Percentiles rank a stretch among this genome's conserved stretches.
Conservation (phyloP, 2,888 invertebrate species). For the Ecliptopera silaceata region DNA sequence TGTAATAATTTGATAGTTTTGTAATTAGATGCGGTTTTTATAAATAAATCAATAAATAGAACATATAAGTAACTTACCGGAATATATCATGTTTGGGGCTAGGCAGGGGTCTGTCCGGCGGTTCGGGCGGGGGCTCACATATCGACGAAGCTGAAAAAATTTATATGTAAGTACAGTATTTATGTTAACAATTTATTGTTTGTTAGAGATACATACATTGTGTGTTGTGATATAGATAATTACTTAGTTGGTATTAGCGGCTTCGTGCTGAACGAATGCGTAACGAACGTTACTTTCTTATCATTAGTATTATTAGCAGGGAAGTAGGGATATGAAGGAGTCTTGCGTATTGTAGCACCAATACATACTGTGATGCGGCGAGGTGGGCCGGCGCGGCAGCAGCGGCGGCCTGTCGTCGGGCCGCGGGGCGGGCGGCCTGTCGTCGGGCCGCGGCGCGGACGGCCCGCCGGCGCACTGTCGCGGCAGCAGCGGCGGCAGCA, state of each 20-base stretch:
- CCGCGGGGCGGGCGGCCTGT: constrained; percentile 6
- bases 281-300: too few relatives aligned
- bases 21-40: not conserved
- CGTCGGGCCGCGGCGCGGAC: constrained; percentile 43
- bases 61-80: constrained; percentile 47
- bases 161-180: too few relatives aligned
- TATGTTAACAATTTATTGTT: too few relatives aligned
- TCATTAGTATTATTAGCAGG: too few relatives aligned
- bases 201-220: too few relatives aligned
- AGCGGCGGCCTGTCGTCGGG: not conserved
- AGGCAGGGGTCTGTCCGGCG: constrained; percentile 62
- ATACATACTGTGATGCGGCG: constrained; percentile 21
- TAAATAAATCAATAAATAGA: not conserved
- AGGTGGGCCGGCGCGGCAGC: constrained; percentile 27
- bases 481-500: constrained; percentile 67
- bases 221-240: too few relatives aligned
- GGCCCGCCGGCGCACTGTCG: constrained; percentile 25
- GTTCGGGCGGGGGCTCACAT: constrained; percentile 53
- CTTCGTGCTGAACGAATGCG: too few relatives aligned
- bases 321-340: too few relatives aligned
- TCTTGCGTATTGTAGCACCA: too few relatives aligned
- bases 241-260: too few relatives aligned
- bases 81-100: constrained; percentile 65
- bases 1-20: too few relatives aligned
- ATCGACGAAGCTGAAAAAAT: constrained; percentile 29